Evolutionary conservation across 2,113 vertebrate species (phyloP).

Genomic region (Murina feae): DNA sequence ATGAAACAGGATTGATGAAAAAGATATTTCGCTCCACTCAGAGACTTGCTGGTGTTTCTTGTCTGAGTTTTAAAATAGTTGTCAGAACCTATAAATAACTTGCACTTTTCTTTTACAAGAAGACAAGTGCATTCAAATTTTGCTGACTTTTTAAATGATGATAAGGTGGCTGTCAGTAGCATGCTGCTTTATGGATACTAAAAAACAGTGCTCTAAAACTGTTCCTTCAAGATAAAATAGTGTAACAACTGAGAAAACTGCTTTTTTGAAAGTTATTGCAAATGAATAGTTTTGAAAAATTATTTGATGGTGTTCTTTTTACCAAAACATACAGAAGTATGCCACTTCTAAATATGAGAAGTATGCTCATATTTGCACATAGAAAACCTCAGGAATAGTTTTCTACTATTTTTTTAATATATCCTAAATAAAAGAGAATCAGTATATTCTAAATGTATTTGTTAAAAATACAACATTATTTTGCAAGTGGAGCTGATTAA

Average conservation of each 20-base stretch:
- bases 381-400: not conserved
- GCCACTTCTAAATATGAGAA: not conserved
- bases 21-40: not conserved
- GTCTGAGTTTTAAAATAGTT: conserved; percentile 37
- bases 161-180: not conserved
- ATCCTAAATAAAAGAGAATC: not conserved
- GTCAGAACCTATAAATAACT: conserved; percentile 52
- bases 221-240: conserved; percentile 15
- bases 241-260: conserved; percentile 41
- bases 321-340: not conserved
- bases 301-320: not conserved
- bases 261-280: conserved; percentile 39
- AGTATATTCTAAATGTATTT: conserved; percentile 18
- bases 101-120: conserved; percentile 28
- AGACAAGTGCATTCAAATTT: conserved; percentile 24
- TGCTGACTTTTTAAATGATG: conserved; percentile 20
- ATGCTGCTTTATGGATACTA: conserved; percentile 4
- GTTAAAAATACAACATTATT: conserved; percentile 9
- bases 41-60: not conserved
- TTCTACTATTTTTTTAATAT: not conserved
- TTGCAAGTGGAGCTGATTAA: not conserved
- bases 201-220: conserved; percentile 39
- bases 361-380: not conserved
- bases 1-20: not conserved
- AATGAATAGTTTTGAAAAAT: conserved; percentile 48